Conservation (phyloP, 1,140 invertebrate genomes). For the Homarus americanus region DNA sequence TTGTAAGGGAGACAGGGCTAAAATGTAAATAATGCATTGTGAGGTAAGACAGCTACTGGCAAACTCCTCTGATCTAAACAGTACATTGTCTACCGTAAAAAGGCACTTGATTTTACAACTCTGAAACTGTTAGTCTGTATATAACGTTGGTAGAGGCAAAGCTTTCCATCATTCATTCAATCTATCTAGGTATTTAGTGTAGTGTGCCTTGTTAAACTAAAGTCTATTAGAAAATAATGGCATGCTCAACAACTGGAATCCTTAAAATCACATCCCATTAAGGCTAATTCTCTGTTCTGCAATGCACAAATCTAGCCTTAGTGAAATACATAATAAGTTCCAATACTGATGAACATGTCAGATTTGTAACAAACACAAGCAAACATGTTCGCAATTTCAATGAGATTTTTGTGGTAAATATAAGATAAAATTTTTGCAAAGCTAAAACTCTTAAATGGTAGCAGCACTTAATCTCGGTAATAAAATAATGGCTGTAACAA, state of each 20-base stretch:
- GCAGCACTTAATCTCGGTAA: constrained; percentile 47
- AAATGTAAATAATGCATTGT: constrained; percentile 57
- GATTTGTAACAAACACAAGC: constrained; percentile 47
- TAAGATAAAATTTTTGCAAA: constrained; percentile 29
- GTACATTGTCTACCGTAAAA: constrained; percentile 58
- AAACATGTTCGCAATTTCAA: constrained; percentile 39
- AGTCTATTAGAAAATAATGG: constrained; percentile 31
- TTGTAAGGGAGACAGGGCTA: neutral
- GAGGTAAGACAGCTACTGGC: constrained; percentile 65
- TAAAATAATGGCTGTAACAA: constrained; percentile 58
- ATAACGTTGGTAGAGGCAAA: constrained; percentile 18
- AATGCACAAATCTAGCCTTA: neutral
- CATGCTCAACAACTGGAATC: constrained; percentile 28
- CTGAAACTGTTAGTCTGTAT: constrained; percentile 37
- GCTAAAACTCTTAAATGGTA: constrained; percentile 58
- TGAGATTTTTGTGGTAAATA: constrained; percentile 28
- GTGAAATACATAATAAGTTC: neutral
- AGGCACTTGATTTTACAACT: constrained; percentile 71
- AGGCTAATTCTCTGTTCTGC: constrained; percentile 27
- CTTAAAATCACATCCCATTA: constrained; percentile 27
- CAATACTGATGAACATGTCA: constrained; percentile 32
- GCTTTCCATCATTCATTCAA: constrained; percentile 5
- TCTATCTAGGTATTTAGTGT: neutral
- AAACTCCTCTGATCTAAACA: constrained; percentile 62
- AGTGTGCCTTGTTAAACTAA: constrained; percentile 37